phyloP scores from a whole-genome alignment of 1,140 invertebrate genomes.

The Drosophila sproati region DNA sequence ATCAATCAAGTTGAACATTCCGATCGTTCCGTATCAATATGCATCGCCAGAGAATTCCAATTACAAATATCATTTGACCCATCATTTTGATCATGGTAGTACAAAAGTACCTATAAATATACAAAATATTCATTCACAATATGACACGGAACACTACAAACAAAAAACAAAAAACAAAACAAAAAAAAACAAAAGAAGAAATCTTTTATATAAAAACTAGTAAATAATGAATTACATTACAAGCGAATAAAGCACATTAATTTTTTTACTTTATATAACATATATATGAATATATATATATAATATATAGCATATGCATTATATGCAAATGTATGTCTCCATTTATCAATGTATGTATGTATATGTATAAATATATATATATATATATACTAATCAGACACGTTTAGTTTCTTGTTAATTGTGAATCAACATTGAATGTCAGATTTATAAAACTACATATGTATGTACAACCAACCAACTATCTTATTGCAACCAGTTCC shows the following conservation, averaged over 20 bases:
- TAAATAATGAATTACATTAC: no score
- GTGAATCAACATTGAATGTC: conserved; percentile 2
- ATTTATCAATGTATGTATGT: background rate
- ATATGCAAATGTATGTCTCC: conserved; percentile 21
- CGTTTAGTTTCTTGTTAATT: conserved; percentile 4
- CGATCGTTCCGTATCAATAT: background rate
- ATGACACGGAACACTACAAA: conserved; percentile 42
- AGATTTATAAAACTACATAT: conserved; percentile 35
- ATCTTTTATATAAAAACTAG: no score
- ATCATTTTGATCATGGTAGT: conserved; percentile 62
- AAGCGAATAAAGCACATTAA: no score
- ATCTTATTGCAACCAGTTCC: conserved; percentile 32
- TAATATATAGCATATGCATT: conserved; percentile 21
- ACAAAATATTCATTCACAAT: conserved; percentile 44
- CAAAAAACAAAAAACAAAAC: conserved; percentile 22
- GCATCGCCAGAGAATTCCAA: background rate
- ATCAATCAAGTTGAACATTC: background rate
- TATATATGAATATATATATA: conserved; percentile 30
- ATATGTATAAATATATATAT: conserved; percentile 11
- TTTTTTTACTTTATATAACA: conserved; percentile 14
- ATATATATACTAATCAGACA: background rate
- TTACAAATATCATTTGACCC: background rate
- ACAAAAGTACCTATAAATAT: conserved; percentile 64
- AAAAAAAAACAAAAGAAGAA: conserved; percentile 12
- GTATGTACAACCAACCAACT: conserved; percentile 7